Evolutionary conservation across 2,888 invertebrate genomes (phyloP).

Genomic region (Melolontha melolontha): DNA sequence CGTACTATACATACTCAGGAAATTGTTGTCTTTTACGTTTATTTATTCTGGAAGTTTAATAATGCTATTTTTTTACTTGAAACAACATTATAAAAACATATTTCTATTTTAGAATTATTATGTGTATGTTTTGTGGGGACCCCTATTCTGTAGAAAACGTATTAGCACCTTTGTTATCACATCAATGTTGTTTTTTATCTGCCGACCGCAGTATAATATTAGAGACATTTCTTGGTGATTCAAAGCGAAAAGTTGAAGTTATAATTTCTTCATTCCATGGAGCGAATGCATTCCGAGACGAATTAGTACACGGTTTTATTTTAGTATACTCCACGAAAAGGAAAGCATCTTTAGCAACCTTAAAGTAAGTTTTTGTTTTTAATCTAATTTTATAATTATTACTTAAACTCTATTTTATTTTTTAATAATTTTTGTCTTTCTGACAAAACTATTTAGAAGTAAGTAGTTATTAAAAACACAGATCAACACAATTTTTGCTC

Average conservation of each 20-base stretch:
- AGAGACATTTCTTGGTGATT: slow-evolving; percentile 92
- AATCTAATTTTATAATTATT: background rate
- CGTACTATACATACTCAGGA: no score
- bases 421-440: no score
- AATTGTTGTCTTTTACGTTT: background rate
- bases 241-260: slow-evolving; percentile 88
- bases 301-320: slow-evolving; percentile 94
- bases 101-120: slow-evolving; percentile 77
- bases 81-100: background rate
- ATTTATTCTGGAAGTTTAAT: no score
- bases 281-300: slow-evolving; percentile 90
- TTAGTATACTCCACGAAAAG: slow-evolving; percentile 95
- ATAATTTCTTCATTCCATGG: slow-evolving; percentile 95
- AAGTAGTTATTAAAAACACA: no score
- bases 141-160: slow-evolving; percentile 92
- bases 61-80: slow-evolving; percentile 1
- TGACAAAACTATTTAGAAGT: no score
- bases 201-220: slow-evolving; percentile 90
- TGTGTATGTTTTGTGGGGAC: slow-evolving; percentile 98
- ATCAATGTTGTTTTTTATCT: slow-evolving; percentile 87
- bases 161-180: slow-evolving; percentile 86
- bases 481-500: no score
- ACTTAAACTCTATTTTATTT: no score
- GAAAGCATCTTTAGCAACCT: slow-evolving; percentile 92
- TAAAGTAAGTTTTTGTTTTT: slow-evolving; percentile 76